Evolutionary conservation across 37 sponge, comb jelly and placozoan genomes (phyloP).

Genomic region (Agelas oroides): DNA sequence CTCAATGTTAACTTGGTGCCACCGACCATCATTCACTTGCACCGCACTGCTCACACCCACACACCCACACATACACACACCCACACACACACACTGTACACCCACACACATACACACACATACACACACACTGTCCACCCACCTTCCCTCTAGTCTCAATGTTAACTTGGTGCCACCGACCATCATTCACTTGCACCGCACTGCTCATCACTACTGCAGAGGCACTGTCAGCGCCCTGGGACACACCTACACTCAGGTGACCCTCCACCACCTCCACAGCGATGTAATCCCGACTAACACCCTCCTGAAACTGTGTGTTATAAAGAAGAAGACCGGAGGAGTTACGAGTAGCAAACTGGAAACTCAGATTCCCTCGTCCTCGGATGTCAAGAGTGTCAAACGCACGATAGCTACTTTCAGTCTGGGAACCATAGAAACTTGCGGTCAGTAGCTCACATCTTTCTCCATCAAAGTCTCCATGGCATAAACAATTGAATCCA

Average conservation of each 20-base stretch:
- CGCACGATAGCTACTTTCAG: slow-evolving; percentile 52
- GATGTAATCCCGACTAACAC: slow-evolving; percentile 41
- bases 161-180: slow-evolving; percentile 55
- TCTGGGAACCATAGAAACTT: slow-evolving; percentile 50
- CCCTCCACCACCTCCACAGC: slow-evolving; percentile 52
- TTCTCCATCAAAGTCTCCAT: slow-evolving; percentile 28
- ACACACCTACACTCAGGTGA: slow-evolving; percentile 38
- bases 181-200: slow-evolving; percentile 40
- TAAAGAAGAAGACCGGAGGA: slow-evolving; percentile 50
- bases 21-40: slow-evolving; percentile 50
- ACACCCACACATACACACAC: too few relatives aligned
- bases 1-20: slow-evolving; percentile 51
- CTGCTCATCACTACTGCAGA: slow-evolving; percentile 18
- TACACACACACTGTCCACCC: not conserved
- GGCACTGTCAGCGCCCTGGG: slow-evolving; percentile 38
- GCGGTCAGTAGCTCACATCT: slow-evolving; percentile 45
- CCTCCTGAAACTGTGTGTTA: slow-evolving; percentile 55
- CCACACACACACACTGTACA: too few relatives aligned
- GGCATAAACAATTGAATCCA: slow-evolving; percentile 48
- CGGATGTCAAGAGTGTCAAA: slow-evolving; percentile 33
- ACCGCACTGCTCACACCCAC: too few relatives aligned
- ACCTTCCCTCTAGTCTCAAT: slow-evolving; percentile 55
- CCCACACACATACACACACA: too few relatives aligned
- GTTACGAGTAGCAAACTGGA: slow-evolving; percentile 53
- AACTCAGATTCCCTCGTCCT: slow-evolving; percentile 17